Base-by-base conservation (phyloP, 2,888 invertebrate genomes). In the Mimumesa dahlbomi region DNA sequence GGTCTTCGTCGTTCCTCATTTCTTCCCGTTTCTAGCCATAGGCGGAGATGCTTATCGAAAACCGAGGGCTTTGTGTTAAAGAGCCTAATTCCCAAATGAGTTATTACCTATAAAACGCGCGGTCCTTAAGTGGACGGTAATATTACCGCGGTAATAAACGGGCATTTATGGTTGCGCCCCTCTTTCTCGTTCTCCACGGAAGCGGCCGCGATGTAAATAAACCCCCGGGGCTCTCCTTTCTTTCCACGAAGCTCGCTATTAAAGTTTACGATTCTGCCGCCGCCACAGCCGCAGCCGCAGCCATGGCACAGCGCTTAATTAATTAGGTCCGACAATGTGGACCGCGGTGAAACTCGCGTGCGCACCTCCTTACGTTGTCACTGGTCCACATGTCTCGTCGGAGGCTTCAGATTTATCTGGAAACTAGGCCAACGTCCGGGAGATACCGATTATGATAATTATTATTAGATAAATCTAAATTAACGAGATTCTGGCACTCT, bases 111-210 rank as follows among this genome's bases (percentile, higher is more conserved):
- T 86, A 85, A 85, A 86, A 85, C 75, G 64, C 65, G 76, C 73
- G 80, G 79, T 75, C 81, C 82, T 85, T 79, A 75, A 82, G 81
- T 81, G 82, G 81, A 79, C 82, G 84, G 84, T 85, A 84, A 86
- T 86, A 86, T 86, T 85, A 85, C 82, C 81, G 80, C 71, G 67
- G 84, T 84, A 84, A 85, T 86, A 86, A 85, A 86, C 80, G 83
- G 73, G 71, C 84, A 82, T 85, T 85, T 85, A 86, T 85, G 84
- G 79, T 52, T 65, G 73, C 45, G 22, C 16, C 21, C 18, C 56
- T 52, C 25, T 66, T 68, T 34, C 64, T 62, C 67, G 75, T 58
- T 69, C 68, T 79, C 74, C 73, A 67, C 78, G 79, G 75, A 76
- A 79, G 73, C 73, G 45, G n/a, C n/a, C 57, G 36, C 50, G 69